A percentile compares a stretch with the other conserved stretches of the same genome.
These are phyloP conservation scores for Chesias legatella DNA, from an alignment of 2,888 invertebrate genomes.

Conservation along the genomic window DNA sequence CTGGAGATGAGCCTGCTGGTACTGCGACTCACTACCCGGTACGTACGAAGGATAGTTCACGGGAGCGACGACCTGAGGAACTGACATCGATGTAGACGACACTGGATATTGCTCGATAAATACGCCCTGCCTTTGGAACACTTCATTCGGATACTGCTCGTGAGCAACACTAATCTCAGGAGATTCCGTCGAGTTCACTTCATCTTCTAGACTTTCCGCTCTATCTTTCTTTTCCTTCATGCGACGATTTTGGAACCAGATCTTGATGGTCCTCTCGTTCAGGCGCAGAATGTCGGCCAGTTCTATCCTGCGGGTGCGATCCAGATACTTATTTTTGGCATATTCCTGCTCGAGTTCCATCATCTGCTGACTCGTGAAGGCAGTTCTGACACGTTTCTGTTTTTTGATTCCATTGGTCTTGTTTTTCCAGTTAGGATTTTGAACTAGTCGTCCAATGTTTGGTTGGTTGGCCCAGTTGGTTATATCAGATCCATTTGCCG, in stretches of 20 bases:
- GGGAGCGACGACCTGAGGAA: slow-evolving; percentile 22
- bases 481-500: slow-evolving; percentile 7
- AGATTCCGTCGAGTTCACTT: slow-evolving; percentile 45
- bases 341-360: slow-evolving; percentile 89
- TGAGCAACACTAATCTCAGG: slow-evolving; percentile 38
- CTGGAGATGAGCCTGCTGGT: slow-evolving; percentile 34
- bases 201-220: slow-evolving; percentile 47
- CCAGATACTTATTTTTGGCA: slow-evolving; percentile 83
- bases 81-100: slow-evolving; percentile 27
- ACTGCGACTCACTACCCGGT: slow-evolving; percentile 32
- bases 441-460: slow-evolving; percentile 27
- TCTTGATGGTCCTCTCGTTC: slow-evolving; percentile 82
- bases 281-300: slow-evolving; percentile 54
- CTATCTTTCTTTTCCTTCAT: slow-evolving; percentile 87
- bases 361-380: slow-evolving; percentile 88
- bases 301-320: slow-evolving; percentile 85
- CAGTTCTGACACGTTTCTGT: slow-evolving; percentile 86
- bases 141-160: slow-evolving; percentile 36
- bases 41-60: slow-evolving; percentile 32
- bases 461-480: slow-evolving; percentile 23
- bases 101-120: slow-evolving; percentile 42
- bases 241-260: slow-evolving; percentile 91
- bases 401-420: slow-evolving; percentile 40
- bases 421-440: slow-evolving; percentile 33
- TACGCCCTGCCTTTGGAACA: slow-evolving; percentile 33